Base-by-base conservation (phyloP, 2,888 invertebrate genomes). In the Glaucopsyche alexis region DNA sequence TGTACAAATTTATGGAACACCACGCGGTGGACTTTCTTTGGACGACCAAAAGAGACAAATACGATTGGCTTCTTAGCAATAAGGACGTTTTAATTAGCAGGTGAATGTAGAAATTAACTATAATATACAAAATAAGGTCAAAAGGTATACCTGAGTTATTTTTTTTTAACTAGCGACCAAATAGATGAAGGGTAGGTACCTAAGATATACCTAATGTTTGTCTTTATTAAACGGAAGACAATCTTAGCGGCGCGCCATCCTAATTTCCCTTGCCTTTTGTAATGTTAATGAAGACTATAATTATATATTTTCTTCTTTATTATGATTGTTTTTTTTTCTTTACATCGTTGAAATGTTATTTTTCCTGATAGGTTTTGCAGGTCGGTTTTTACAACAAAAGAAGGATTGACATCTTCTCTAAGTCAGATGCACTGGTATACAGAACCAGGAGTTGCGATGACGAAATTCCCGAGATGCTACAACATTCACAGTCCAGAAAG, bases 371-470 rank as follows among this genome's bases (percentile, higher is more conserved):
- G 98, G 81, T 98, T 97, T 87, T 96, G 96, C 79, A 95, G 97
- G 80, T 97, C 98, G 0, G 94, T 96, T 72, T 98, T 98, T 84
- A 98, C 98, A 0, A 98, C 98, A 0, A 99, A 99, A 94, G 98
- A 98, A 86, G 97, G 97, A 3, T 87, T 98, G 49, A 96, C 97
- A 77, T 92, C 95, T 38, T 95, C 96, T 75, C 87, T 98, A 55
- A 95, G 96, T 71, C 97, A 97, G 84, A 95, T 97, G 90, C 96
- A 97, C 83, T 97, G 97, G 97, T 96, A 96, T 84, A 96, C 95
- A 71, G 97, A 97, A 79, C 95, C 96, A 9, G 96, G 96, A 9
- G 95, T 97, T 47, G 95, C 97, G 0, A 93, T 96, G 77, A 95
- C 96, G 8, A 95, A 96, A 78, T 98, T 97, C 85, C 98, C 98